These are phyloP conservation scores for Coleophora deauratella DNA, from an alignment of 2,888 invertebrate species.

Conservation along the genomic window DNA sequence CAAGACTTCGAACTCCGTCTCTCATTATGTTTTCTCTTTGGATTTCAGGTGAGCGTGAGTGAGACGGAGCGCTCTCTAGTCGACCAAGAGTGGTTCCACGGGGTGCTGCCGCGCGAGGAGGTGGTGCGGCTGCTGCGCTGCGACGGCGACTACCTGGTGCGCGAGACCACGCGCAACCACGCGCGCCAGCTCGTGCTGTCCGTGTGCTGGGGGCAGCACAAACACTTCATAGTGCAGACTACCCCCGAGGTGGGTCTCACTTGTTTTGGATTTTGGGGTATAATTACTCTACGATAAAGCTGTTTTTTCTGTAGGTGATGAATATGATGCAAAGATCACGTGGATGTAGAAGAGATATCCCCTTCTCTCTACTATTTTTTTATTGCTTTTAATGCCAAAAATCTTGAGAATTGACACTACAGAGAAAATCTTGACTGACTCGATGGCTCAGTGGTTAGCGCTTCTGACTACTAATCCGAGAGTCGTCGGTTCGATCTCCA, in stretches of 20 bases:
- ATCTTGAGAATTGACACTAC: too few species aligned
- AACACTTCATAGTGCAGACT: slow-evolving; percentile 97
- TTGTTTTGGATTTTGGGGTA: neutral
- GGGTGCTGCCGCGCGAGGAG: slow-evolving; percentile 95
- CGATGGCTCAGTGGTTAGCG: too few species aligned
- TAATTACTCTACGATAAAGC: neutral
- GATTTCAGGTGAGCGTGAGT: slow-evolving; percentile 51
- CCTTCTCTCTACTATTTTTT: too few species aligned
- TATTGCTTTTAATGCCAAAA: too few species aligned
- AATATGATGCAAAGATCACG: too few species aligned
- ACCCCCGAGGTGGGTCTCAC: slow-evolving; percentile 82
- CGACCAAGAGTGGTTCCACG: slow-evolving; percentile 98
- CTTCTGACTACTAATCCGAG: too few species aligned
- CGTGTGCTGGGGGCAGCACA: slow-evolving; percentile 96
- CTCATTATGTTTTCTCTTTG: neutral
- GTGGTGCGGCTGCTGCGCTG: slow-evolving; percentile 92
- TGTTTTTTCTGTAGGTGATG: too few species aligned
- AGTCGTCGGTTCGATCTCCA: too few species aligned
- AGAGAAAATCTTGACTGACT: too few species aligned
- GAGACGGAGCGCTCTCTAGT: slow-evolving; percentile 80
- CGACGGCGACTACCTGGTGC: slow-evolving; percentile 95
- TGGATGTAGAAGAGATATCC: too few species aligned
- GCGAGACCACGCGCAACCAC: slow-evolving; percentile 93
- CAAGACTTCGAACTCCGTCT: too few species aligned
- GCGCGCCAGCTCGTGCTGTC: slow-evolving; percentile 95